Base-by-base conservation (phyloP, 2,888 invertebrate genomes). In the Agapostemon virescens region DNA sequence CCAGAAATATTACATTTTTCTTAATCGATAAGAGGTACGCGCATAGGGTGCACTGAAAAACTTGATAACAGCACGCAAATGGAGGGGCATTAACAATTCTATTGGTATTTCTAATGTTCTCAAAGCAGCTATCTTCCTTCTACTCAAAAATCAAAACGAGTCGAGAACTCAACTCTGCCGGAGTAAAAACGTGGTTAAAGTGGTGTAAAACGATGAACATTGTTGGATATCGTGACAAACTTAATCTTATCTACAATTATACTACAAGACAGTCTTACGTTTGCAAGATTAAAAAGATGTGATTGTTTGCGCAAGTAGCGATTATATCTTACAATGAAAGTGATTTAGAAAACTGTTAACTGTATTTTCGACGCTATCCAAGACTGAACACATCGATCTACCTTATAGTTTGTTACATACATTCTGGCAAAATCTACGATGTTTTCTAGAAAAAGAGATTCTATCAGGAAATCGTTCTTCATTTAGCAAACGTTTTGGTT, bases 161-260 rank as follows among this genome's bases (percentile, higher is more conserved):
- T 49, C 42, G 9, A 23, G 26, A 4, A 20, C 52, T 26, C 20
- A 20, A 64, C 26, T 45, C 38, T 15, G 20, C 9, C 23, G 17
- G 17, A 6, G 40, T n/a, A n/a, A n/a, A n/a, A n/a, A n/a, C n/a
- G n/a, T n/a, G n/a, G 17, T 64, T 64, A 68, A 66, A 58, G 52
- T 70, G 7, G n/a, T 45, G 26, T 66, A 52, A 38, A 30, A 55
- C 68, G 63, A 67, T 58, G 72, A 80, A 81, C 30, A 45, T 58
- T 73, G 74, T 75, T 75, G 58, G 55, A 81, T 84, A 78, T 69
- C 79, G 42, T 33, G 45, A 11, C 66, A 71, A 70, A 69, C 67
- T 52, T 69, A 79, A 83, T 81, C 81, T 85, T 86, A 85, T 86
- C 77, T 77, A n/a, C 13, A 38, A 38, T 69, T 36, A 42, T 17